Evolutionary conservation across 2,797 vertebrate genomes (phyloP).

Genomic region (Acipenser transmontanus): DNA sequence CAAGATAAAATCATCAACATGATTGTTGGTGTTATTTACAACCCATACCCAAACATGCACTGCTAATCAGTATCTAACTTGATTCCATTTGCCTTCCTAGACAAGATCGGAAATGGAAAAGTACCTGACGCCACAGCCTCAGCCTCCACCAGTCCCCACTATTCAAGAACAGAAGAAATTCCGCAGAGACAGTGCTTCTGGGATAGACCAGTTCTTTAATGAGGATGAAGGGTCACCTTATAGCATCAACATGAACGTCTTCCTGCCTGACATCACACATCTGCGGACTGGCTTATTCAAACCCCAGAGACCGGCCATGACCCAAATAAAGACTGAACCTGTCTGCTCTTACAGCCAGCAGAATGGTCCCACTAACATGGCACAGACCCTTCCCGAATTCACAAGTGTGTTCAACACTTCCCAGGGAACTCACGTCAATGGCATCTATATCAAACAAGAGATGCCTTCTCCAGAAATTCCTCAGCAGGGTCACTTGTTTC

Average conservation of each 20-base stretch:
- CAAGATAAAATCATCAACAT: neutral
- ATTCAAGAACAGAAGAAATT: constrained; percentile 73
- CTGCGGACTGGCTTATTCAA: constrained; percentile 83
- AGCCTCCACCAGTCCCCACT: constrained; percentile 45
- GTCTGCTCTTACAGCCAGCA: constrained; percentile 73
- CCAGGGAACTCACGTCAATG: constrained; percentile 57
- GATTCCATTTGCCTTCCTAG: constrained; percentile 48
- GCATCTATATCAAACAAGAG: constrained; percentile 88
- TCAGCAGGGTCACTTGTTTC: constrained; percentile 84
- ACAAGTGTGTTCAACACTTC: constrained; percentile 75
- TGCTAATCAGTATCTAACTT: neutral
- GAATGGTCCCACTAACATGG: constrained; percentile 58
- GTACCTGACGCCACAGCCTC: constrained; percentile 66
- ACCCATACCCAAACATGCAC: neutral
- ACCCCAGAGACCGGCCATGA: constrained; percentile 64
- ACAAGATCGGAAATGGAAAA: constrained; percentile 86
- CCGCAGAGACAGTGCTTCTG: constrained; percentile 71
- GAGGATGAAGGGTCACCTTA: constrained; percentile 81
- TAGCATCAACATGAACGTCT: constrained; percentile 93
- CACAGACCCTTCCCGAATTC: constrained; percentile 72
- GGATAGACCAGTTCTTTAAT: constrained; percentile 82
- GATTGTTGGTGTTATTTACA: neutral
- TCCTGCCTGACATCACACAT: constrained; percentile 82
- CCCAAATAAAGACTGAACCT: constrained; percentile 85
- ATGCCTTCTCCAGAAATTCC: constrained; percentile 76